A percentile compares a stretch with the other conserved stretches of the same genome.
Evolutionary conservation across 2,797 vertebrate genomes (phyloP).

Genomic region (Triplophysa yarkandensis): DNA sequence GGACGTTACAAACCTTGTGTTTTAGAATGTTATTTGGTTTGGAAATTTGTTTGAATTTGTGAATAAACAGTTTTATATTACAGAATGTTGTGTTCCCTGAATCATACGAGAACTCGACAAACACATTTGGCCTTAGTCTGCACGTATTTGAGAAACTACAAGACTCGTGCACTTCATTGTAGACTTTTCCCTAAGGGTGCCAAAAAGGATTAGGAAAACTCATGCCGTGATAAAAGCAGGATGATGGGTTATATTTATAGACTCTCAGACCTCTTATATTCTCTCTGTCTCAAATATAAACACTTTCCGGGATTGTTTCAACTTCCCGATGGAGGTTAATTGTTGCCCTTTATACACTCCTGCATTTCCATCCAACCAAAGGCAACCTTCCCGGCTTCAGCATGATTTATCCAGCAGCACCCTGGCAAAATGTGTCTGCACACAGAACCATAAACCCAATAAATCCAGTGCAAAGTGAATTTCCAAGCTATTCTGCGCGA

Average conservation of each 20-base stretch:
- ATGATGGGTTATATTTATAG: not conserved
- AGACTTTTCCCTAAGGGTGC: too few species aligned
- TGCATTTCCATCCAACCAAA: constrained; percentile 39
- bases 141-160: too few species aligned
- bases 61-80: too few species aligned
- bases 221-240: constrained; percentile 1
- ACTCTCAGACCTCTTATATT: not conserved
- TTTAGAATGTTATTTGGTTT: too few species aligned
- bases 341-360: constrained; percentile 16
- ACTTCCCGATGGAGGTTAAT: constrained; percentile 7
- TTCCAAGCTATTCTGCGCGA: constrained; percentile 2
- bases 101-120: too few species aligned
- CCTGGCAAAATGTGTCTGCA: constrained; percentile 12
- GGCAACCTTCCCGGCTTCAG: not conserved
- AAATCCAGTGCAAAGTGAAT: constrained; percentile 7
- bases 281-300: not conserved
- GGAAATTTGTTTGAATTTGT: too few species aligned
- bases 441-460: constrained; percentile 10
- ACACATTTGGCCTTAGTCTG: too few species aligned
- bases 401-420: constrained; percentile 29
- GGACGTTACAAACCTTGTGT: too few species aligned
- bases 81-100: too few species aligned
- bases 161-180: too few species aligned
- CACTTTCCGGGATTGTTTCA: constrained; percentile 6
- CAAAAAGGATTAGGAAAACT: constrained; percentile 3